Evolutionary conservation across 1,140 invertebrate genomes (phyloP), one percentile per base, ranked within the genome.

Genomic region (Drosophila kikkawai): DNA sequence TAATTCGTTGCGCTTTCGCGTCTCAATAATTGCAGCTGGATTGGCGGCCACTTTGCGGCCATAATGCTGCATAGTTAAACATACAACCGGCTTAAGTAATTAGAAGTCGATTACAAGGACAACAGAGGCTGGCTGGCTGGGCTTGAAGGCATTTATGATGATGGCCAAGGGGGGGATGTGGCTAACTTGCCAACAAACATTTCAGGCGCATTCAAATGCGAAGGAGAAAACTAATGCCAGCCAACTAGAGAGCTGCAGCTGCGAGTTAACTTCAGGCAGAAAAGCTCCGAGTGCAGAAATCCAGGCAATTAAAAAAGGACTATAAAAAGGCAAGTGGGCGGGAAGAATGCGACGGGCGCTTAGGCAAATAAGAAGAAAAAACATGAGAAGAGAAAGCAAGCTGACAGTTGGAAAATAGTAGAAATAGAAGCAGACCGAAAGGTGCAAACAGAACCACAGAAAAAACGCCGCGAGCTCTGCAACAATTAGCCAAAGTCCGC

Each of bases 231-330:
- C 78, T 75, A 85, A 84, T 78, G 64, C 59, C 68, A 53, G 34
- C 37, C 19, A 45, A 44, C 47, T 15, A 12, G 39, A 19, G 44
- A 63, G 41, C 53, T 74, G 42, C 66, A 82, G 47, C 60, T 50
- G 59, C 51, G 47, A 82, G 66, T 87, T 79, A 79, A 82, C 80
- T 87, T 87, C 75, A 76, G 67, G 74, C 65, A 55, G 68, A 76
- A 83, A 68, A 65, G 36, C 69, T 66, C 75, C 79, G 44, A 80
- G 64, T 66, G 83, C 79, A 69, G 64, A 82, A 82, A 73, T 82
- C 75, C 83, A 48, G 76, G 79, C 82, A 87, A 86, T 86, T 86
- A 86, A 82, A 87, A 85, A 75, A 73, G 70, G 66, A 64, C 66
- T 42, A 58, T 60, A 60, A 69, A 67, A 76, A 56, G 15, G 6